Percentiles rank a stretch among this genome's conserved stretches.
Conservation (phyloP, 2,888 invertebrate species). For the Apotomis capreana region DNA sequence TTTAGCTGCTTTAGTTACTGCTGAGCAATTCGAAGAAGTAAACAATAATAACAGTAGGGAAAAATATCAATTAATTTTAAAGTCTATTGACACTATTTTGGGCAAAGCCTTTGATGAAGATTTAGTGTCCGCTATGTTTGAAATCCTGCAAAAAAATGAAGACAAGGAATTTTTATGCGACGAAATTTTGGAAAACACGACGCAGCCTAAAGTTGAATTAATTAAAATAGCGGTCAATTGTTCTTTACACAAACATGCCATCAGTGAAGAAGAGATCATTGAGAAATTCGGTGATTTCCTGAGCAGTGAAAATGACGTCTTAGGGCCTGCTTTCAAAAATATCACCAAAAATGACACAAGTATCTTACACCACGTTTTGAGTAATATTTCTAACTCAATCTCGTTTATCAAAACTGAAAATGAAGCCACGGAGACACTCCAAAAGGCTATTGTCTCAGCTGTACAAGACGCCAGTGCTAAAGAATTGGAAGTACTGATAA, state of each 20-base stretch:
- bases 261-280: conserved; percentile 83
- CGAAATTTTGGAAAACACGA: conserved; percentile 78
- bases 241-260: conserved; percentile 71
- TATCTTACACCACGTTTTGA: conserved; percentile 83
- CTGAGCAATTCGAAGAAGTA: conserved; percentile 78
- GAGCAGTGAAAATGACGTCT: conserved; percentile 84
- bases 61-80: conserved; percentile 78
- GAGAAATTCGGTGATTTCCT: conserved; percentile 86
- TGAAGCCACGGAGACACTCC: conserved; percentile 86
- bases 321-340: conserved; percentile 86
- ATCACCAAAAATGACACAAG: conserved; percentile 85
- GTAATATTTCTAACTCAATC: conserved; percentile 85
- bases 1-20: conserved; percentile 77
- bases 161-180: conserved; percentile 75
- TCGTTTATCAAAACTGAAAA: conserved; percentile 84
- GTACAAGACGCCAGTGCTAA: conserved; percentile 85
- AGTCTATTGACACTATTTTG: conserved; percentile 79
- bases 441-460: conserved; percentile 86
- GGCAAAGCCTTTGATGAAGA: conserved; percentile 78
- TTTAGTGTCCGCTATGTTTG: conserved; percentile 76
- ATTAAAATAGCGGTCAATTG: conserved; percentile 83
- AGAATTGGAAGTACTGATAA: conserved; percentile 81
- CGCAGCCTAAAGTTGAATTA: conserved; percentile 85
- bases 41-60: conserved; percentile 79
- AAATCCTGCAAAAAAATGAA: conserved; percentile 79